Evolutionary conservation across 2,113 vertebrate species (phyloP).

Genomic region (Pygathrix nemaeus): DNA sequence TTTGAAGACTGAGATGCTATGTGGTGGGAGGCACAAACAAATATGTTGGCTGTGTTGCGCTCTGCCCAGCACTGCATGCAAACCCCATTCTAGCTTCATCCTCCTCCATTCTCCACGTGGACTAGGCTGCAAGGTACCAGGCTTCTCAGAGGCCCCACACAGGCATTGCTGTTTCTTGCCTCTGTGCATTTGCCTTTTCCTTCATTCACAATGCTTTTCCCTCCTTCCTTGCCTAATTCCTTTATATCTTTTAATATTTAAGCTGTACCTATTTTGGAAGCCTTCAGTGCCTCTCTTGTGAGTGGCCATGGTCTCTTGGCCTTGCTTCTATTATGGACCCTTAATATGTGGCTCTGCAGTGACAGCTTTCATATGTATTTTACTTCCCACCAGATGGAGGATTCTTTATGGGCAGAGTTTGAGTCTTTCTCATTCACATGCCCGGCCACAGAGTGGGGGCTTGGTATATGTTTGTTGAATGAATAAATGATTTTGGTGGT

Average conservation of each 20-base stretch:
- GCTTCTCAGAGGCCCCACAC: neutral
- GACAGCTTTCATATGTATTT: neutral
- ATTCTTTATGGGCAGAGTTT: neutral
- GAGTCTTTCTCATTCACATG: neutral
- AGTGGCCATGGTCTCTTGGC: neutral
- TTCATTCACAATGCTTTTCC: neutral
- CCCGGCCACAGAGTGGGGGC: neutral
- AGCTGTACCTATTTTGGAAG: neutral
- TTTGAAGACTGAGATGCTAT: neutral
- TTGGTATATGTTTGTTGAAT: neutral
- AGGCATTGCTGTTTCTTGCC: neutral
- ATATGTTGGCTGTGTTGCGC: no score
- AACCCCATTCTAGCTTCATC: neutral
- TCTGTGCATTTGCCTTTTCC: neutral
- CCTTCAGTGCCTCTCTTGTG: neutral
- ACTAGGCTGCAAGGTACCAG: accelerated
- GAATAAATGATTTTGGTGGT: neutral
- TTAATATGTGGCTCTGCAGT: neutral
- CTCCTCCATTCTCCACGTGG: neutral
- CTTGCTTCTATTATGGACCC: neutral
- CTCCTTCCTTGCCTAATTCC: neutral
- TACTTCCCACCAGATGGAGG: neutral
- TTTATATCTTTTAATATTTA: neutral
- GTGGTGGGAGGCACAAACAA: neutral
- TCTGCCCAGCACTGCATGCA: no score